These are phyloP conservation scores for Actenoides hombroni DNA, from an alignment of 2,113 vertebrate species.

Conservation along the genomic window DNA sequence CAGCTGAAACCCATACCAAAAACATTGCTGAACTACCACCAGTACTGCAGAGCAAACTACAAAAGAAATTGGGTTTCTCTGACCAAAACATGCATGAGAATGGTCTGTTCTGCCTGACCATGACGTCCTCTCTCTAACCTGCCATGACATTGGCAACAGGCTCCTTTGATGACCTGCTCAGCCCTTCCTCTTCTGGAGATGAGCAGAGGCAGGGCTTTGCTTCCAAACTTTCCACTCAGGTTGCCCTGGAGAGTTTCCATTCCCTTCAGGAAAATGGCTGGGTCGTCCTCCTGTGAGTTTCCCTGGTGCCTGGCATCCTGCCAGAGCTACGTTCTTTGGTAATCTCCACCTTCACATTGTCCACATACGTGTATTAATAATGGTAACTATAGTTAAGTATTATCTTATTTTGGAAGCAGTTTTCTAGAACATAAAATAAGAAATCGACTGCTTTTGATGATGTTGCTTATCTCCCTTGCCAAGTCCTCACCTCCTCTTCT, in stretches of 20 bases:
- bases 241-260: neutral
- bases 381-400: neutral
- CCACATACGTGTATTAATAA: neutral
- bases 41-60: neutral
- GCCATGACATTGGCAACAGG: neutral
- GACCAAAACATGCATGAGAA: neutral
- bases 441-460: neutral
- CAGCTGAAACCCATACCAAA: neutral
- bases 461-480: slow-evolving; percentile 3
- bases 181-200: neutral
- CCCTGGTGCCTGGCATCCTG: neutral
- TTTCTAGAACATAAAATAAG: neutral
- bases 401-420: slow-evolving; percentile 29
- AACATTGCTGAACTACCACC: neutral
- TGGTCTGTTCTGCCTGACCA: accelerated
- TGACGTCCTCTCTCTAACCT: neutral
- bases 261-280: neutral
- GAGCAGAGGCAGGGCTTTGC: neutral
- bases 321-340: neutral
- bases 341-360: neutral
- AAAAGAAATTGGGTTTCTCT: neutral
- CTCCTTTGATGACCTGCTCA: neutral
- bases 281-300: accelerated
- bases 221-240: neutral
- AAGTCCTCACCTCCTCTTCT: slow-evolving; percentile 17